phyloP scores from a whole-genome alignment of 2,797 vertebrate species.

The Coregonus suidteri region DNA sequence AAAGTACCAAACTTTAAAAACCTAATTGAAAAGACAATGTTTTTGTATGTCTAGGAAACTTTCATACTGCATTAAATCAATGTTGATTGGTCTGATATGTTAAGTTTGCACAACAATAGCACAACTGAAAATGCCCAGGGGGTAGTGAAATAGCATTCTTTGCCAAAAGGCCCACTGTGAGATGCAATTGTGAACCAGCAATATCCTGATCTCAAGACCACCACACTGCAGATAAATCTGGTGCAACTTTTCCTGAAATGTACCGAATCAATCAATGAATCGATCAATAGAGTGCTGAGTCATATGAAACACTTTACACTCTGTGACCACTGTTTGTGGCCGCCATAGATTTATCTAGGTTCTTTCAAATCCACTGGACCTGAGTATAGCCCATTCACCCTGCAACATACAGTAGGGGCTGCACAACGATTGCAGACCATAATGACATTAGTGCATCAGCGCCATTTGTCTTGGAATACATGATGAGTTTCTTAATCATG shows the following conservation, averaged over 20 bases:
- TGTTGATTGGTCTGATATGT: neutral
- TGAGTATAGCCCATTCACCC: neutral
- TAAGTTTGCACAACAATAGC: neutral
- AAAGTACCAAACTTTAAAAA: neutral
- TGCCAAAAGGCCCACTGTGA: neutral
- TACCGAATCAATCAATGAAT: constrained; percentile 19
- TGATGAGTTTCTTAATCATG: constrained; percentile 24
- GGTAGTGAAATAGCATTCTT: neutral
- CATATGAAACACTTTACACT: constrained; percentile 49
- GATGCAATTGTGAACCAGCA: neutral
- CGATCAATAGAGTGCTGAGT: constrained; percentile 49
- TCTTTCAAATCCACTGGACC: neutral
- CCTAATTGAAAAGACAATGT: neutral
- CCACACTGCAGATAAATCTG: neutral
- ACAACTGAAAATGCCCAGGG: neutral
- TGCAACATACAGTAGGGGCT: neutral
- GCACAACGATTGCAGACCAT: neutral
- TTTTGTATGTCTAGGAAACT: neutral
- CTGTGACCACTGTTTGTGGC: neutral
- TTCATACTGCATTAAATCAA: neutral
- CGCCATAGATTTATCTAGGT: neutral
- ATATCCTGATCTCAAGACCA: neutral
- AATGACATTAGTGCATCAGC: neutral
- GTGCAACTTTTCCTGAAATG: neutral
- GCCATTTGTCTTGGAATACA: neutral